Evolutionary conservation across 1,140 invertebrate genomes (phyloP), one percentile per base, ranked within the genome.

Genomic region (Diachasmimorpha longicaudata): DNA sequence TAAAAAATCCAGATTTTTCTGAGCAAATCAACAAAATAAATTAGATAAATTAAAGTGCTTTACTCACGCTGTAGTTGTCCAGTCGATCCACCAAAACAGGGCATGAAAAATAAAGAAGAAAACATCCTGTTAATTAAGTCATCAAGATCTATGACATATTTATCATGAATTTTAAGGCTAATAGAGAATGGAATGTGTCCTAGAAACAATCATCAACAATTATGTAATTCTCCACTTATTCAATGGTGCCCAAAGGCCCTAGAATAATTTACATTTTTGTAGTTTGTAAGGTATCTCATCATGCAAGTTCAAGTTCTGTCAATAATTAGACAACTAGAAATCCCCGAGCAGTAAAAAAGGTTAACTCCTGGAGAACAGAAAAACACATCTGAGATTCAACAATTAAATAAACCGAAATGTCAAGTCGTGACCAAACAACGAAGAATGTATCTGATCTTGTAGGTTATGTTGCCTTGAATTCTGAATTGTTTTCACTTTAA

Each of bases 71-170:
- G 66, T 68, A 55, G 63, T 67, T 69, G 36, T 36, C 16, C 23
- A 67, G 25, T 14, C 6, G 25, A 67, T 23, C n/a, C n/a, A 25
- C 14, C 25, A 16, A 23, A 44, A 48, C 13, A 31, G 19, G 31
- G 63, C 75, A 66, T 72, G 39, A 81, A 74, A 69, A 63, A 31
- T 31, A 31, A 73, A 68, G n/a, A 77, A 69, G 52, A 68, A 67
- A 21, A 74, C 19, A 70, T 68, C n/a, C 23, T 42, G 4, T 13
- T 10, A 31, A 55, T 69, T 11, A 72, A 58, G 55, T 39, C 13
- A 19, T 58, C 2, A 4, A 58, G 21, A 67, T 46, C 13, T 42
- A 9, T 13, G 48, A 52, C 14, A 52, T 9, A 0, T 52, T 52
- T 16, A 9, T 8, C 4, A 42, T 25, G 8, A 69, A 74, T 2